phyloP scores from a whole-genome alignment of 2,888 invertebrate genomes.

The Drosophila formosana region DNA sequence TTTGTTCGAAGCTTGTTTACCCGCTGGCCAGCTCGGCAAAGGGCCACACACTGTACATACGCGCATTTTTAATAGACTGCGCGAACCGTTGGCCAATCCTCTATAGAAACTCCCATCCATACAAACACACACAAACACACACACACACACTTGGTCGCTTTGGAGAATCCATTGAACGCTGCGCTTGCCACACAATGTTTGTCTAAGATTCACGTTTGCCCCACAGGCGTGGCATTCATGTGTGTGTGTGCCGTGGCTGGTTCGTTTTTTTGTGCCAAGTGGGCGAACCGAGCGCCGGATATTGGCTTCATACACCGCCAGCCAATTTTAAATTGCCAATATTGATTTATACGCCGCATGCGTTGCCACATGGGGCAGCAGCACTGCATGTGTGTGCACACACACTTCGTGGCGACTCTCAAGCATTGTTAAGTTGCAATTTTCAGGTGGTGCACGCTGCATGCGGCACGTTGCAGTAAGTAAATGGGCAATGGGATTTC shows the following conservation, averaged over 20 bases:
- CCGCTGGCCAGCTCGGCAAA: slow-evolving; percentile 41
- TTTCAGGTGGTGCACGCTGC: slow-evolving; percentile 63
- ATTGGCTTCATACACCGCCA: slow-evolving; percentile 80
- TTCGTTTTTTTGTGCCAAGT: slow-evolving; percentile 28
- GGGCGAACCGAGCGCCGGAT: slow-evolving; percentile 65
- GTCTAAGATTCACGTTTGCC: slow-evolving; percentile 70
- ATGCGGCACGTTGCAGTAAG: slow-evolving; percentile 50
- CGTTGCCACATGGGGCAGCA: slow-evolving; percentile 74
- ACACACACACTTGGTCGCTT: not conserved
- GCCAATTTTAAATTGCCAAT: slow-evolving; percentile 81
- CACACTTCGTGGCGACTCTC: slow-evolving; percentile 54
- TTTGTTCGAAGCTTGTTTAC: slow-evolving; percentile 31
- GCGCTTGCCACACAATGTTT: slow-evolving; percentile 63
- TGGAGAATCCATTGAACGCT: slow-evolving; percentile 40
- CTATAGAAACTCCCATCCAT: slow-evolving; percentile 17
- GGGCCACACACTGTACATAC: slow-evolving; percentile 50
- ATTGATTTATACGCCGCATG: slow-evolving; percentile 76
- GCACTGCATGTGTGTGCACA: slow-evolving; percentile 13
- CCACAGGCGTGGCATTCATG: slow-evolving; percentile 17
- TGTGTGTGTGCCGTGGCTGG: not conserved
- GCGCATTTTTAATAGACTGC: slow-evolving; percentile 71
- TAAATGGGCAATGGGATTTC: slow-evolving; percentile 76
- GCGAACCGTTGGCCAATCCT: slow-evolving; percentile 40
- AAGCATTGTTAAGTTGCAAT: slow-evolving; percentile 80
- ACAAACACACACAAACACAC: slow-evolving; percentile 19